Percentiles rank a stretch among this genome's conserved stretches.
These are phyloP conservation scores for Bucco capensis DNA, from an alignment of 2,113 vertebrate species.

Conservation along the genomic window DNA sequence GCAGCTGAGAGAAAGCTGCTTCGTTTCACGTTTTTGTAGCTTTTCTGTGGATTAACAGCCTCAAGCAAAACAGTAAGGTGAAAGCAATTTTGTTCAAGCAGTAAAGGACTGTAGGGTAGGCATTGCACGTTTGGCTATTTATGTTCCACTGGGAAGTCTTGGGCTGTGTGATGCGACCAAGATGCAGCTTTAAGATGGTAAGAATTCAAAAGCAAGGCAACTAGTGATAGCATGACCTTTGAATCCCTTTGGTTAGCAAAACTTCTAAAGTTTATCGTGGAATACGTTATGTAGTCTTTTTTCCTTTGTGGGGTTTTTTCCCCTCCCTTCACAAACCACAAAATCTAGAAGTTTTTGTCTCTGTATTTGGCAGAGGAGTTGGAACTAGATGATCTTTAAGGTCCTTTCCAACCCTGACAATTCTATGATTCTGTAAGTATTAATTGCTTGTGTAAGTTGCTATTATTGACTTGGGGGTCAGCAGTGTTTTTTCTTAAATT, in stretches of 20 bases:
- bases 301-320: not conserved
- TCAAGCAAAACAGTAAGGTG: not conserved
- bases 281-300: not conserved
- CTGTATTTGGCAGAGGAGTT: not conserved
- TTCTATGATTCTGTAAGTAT: not conserved
- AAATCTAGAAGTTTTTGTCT: not conserved
- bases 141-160: not conserved
- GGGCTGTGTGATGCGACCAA: not conserved
- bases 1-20: not conserved
- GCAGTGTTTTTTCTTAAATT: not conserved
- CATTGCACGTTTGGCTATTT: not conserved
- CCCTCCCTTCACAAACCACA: not conserved
- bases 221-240: not conserved
- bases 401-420: not conserved
- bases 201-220: not conserved
- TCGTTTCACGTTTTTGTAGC: not conserved
- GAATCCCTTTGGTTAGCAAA: not conserved
- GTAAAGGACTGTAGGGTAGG: not conserved
- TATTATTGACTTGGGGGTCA: not conserved
- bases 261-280: not conserved
- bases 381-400: no score
- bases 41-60: not conserved
- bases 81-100: not conserved
- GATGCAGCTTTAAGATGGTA: not conserved
- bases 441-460: not conserved